Conservation (phyloP, 2,888 invertebrate species). For the Calameuta idolon region DNA sequence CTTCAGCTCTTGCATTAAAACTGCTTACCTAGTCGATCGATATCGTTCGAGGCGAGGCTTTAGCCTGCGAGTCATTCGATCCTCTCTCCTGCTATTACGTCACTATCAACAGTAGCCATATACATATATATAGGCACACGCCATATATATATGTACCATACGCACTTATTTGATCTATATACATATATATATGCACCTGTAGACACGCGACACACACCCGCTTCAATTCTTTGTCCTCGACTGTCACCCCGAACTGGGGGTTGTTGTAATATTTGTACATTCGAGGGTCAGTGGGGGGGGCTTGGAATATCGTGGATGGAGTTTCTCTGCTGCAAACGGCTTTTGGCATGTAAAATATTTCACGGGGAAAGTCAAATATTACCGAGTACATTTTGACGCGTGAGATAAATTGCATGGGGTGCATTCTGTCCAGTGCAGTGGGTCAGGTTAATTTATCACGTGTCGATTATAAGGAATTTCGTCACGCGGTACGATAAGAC, state of each 20-base stretch:
- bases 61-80: conserved; percentile 30
- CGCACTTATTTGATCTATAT: background rate
- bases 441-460: conserved; percentile 13
- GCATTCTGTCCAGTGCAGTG: conserved; percentile 14
- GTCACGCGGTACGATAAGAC: background rate
- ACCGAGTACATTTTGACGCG: background rate
- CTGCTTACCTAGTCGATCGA: conserved; percentile 29
- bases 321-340: conserved; percentile 35
- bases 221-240: background rate
- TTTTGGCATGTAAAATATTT: background rate
- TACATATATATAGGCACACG: background rate
- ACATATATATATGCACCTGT: background rate
- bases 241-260: background rate
- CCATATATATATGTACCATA: no score
- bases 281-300: background rate
- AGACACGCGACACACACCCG: background rate
- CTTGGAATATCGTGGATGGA: conserved; percentile 15
- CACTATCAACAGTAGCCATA: conserved; percentile 12
- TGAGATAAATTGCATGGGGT: background rate
- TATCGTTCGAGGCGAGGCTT: conserved; percentile 9
- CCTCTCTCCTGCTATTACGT: conserved; percentile 12
- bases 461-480: background rate
- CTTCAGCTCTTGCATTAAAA: conserved; percentile 34
- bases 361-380: background rate
- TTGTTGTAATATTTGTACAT: background rate